These are phyloP conservation scores for Balanococcus diminutus DNA, from an alignment of 2,888 invertebrate species.

Conservation along the genomic window DNA sequence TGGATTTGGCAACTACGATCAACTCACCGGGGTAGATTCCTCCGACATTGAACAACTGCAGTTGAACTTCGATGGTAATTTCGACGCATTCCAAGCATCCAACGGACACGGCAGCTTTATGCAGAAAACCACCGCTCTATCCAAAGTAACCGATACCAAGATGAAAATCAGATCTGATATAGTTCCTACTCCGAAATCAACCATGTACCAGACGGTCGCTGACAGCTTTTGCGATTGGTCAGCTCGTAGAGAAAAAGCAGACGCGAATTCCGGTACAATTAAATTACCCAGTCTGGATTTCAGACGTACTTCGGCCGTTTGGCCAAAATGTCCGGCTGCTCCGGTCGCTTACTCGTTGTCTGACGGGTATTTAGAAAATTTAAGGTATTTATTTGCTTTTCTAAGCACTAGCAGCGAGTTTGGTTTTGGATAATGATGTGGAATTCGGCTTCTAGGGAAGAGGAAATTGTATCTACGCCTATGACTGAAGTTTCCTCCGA, in stretches of 20 bases:
- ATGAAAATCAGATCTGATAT: background rate
- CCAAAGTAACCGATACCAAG: background rate
- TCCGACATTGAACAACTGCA: constrained; percentile 49
- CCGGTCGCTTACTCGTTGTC: constrained; percentile 6
- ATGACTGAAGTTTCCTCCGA: constrained; percentile 35
- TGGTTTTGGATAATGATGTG: background rate
- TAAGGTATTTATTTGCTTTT: constrained; percentile 2
- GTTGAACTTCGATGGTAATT: constrained; percentile 44
- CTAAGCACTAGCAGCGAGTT: background rate
- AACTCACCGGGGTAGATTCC: constrained; percentile 27
- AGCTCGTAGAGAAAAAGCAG: background rate
- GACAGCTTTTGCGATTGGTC: background rate
- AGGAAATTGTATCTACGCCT: constrained; percentile 43
- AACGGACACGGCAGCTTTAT: background rate
- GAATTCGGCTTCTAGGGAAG: constrained; percentile 7
- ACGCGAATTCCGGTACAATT: background rate
- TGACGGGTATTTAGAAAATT: constrained; percentile 26
- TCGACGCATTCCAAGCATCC: constrained; percentile 24
- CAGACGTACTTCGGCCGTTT: constrained; percentile 11
- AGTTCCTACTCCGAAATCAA: background rate
- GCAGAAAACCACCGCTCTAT: background rate
- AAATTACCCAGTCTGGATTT: constrained; percentile 30
- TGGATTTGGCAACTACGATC: constrained; percentile 44
- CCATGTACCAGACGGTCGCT: background rate
- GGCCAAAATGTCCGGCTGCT: constrained; percentile 35